Evolutionary conservation across 2,113 vertebrate genomes (phyloP), one percentile per base, ranked within the genome.

Genomic region (Cromileptes altivelis): DNA sequence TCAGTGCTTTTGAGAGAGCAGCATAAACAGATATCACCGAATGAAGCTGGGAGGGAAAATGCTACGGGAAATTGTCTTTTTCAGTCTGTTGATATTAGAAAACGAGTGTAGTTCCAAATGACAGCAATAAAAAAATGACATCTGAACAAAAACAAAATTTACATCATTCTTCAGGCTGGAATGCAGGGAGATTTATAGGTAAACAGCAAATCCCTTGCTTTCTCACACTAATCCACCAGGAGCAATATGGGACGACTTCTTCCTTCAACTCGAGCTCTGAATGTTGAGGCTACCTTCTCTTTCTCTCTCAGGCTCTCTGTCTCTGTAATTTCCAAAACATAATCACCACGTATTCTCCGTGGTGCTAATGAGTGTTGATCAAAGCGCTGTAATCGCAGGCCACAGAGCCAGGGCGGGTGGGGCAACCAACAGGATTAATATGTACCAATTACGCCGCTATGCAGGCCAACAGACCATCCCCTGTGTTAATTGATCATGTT

Each of bases 401-500:
- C 84, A 67, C 62, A 56, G 81, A 84, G 62, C 70, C 42, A 17
- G 47, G 33, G 80, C 6, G n/a, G 60, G 40, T 21, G 50, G 73
- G 57, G 56, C 73, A 49, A 69, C 25, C 64, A 60, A 69, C 21
- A n/a, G 53, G 85, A 89, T 92, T 89, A 90, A 80, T 78, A 52
- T 57, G 37, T 23, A 79, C 49, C 60, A 82, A 85, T 85, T 90
- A 80, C 37, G 58, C 14, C 1, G 18, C 15, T 53, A 62, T 27
- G 63, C 67, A 80, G 85, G 88, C 69, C 86, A 85, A 58, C 57
- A 55, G 75, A 69, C 81, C 67, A 70, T 85, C 82, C 33, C 75
- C 72, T 11, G 69, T 86, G 61, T 82, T 90, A 91, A 94, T 85
- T 90, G 76, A 90, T 91, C 82, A 80, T 74, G 37, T 86, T 81